Conservation (phyloP, 1,140 invertebrate genomes). For the Drosophila melanica region DNA sequence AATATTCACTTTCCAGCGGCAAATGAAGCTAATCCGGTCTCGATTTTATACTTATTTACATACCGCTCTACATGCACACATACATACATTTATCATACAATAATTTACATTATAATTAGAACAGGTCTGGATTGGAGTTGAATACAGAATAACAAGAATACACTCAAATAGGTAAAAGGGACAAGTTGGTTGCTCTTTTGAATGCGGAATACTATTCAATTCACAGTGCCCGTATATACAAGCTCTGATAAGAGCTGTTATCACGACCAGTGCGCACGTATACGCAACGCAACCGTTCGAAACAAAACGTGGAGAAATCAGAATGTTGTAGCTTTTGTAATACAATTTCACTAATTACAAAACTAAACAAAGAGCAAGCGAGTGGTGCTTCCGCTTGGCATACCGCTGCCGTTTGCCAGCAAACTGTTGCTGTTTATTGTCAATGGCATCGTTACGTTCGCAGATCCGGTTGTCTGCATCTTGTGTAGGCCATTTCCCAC, state of each 20-base stretch:
- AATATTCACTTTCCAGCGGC: conserved; percentile 13
- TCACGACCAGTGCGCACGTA: not conserved
- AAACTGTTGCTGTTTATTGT: conserved; percentile 59
- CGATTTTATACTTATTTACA: conserved; percentile 34
- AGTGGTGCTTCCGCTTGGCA: conserved; percentile 72
- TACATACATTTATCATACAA: conserved; percentile 29
- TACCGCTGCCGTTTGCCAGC: conserved; percentile 66
- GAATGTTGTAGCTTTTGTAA: not conserved
- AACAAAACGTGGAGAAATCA: not conserved
- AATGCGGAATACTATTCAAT: conserved; percentile 16
- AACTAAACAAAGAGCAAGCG: conserved; percentile 78
- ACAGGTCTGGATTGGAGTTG: not conserved
- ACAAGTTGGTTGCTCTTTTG: not conserved
- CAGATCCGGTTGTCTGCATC: conserved; percentile 1
- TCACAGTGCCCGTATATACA: not conserved
- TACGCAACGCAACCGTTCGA: conserved; percentile 5
- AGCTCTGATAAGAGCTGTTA: conserved; percentile 24
- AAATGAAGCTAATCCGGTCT: conserved; percentile 20
- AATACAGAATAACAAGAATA: not conserved
- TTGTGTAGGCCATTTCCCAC: conserved; percentile 64
- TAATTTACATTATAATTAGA: conserved; percentile 34
- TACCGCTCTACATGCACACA: conserved; percentile 4
- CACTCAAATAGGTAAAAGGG: not conserved
- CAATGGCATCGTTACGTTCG: conserved; percentile 32
- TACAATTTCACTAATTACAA: conserved; percentile 59